These are phyloP conservation scores for Aphelocoma californica DNA, from an alignment of 2,797 vertebrate species.

Conservation along the genomic window DNA sequence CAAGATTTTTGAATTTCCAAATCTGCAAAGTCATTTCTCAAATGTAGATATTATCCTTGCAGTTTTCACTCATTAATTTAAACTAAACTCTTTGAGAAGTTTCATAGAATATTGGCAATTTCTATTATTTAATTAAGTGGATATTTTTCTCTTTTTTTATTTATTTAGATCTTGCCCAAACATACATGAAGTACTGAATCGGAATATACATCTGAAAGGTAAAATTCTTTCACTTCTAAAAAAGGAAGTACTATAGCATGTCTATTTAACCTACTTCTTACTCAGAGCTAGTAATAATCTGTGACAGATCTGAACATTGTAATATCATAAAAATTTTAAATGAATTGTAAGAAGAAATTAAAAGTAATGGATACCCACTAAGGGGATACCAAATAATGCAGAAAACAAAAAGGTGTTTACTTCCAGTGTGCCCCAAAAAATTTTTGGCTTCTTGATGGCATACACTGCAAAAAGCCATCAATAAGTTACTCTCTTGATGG, in stretches of 20 bases:
- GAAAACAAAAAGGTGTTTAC: neutral
- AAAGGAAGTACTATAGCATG: neutral
- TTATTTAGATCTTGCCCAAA: slow-evolving; percentile 61
- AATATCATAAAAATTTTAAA: neutral
- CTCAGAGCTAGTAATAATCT: neutral
- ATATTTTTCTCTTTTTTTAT: neutral
- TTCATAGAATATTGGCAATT: neutral
- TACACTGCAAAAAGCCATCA: neutral
- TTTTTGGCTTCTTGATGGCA: neutral
- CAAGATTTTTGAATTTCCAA: neutral
- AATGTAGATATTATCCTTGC: neutral
- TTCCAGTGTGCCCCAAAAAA: neutral
- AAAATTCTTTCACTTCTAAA: neutral
- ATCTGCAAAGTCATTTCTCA: neutral
- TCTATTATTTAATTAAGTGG: neutral
- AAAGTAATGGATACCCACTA: neutral
- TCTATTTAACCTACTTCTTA: neutral
- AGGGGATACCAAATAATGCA: neutral
- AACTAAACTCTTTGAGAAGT: neutral
- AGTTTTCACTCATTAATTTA: neutral
- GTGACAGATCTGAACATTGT: neutral
- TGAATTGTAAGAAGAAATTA: neutral
- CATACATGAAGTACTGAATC: slow-evolving; percentile 5
- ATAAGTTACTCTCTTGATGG: neutral
- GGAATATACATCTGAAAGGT: neutral